Percentiles rank a stretch among this genome's conserved stretches.
Evolutionary conservation across 2,797 vertebrate genomes (phyloP).

Genomic region (Podarcis siculus): DNA sequence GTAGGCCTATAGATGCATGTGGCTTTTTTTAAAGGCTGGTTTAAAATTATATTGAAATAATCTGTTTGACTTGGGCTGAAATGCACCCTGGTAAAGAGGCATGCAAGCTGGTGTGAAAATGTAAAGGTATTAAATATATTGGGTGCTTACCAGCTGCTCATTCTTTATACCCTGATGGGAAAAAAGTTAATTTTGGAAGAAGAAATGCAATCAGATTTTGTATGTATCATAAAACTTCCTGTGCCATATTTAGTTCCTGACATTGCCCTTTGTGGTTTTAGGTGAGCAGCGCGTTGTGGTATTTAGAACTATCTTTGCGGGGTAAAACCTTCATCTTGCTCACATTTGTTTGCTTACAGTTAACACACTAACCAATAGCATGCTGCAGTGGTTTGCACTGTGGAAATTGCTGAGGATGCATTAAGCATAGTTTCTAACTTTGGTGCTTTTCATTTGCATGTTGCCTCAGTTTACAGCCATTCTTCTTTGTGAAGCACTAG

Average conservation of each 20-base stretch:
- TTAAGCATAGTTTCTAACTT: not conserved
- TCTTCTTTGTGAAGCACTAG: slow-evolving; percentile 19
- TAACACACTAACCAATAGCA: not conserved
- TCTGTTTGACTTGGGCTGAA: not conserved
- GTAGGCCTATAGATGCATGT: not conserved
- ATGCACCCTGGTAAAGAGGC: not conserved
- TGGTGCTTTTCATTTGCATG: slow-evolving; percentile 50
- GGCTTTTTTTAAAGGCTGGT: not conserved
- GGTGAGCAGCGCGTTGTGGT: not conserved
- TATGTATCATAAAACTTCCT: slow-evolving; percentile 17
- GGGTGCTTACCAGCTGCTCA: not conserved
- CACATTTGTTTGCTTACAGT: not conserved
- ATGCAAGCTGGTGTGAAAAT: not conserved
- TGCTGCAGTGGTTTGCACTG: not conserved
- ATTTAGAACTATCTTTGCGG: not conserved
- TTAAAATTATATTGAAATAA: not conserved
- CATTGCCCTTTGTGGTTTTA: not conserved
- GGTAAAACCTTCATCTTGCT: not conserved
- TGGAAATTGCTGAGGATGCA: not conserved
- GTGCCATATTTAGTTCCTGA: slow-evolving; percentile 15
- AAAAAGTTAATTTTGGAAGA: slow-evolving; percentile 9
- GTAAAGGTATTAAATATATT: not conserved
- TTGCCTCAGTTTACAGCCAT: slow-evolving; percentile 34
- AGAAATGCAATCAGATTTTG: not conserved
- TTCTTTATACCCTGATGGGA: not conserved